These are phyloP conservation scores for Chelonus formosanus DNA, from an alignment of 2,888 invertebrate genomes.

Conservation along the genomic window DNA sequence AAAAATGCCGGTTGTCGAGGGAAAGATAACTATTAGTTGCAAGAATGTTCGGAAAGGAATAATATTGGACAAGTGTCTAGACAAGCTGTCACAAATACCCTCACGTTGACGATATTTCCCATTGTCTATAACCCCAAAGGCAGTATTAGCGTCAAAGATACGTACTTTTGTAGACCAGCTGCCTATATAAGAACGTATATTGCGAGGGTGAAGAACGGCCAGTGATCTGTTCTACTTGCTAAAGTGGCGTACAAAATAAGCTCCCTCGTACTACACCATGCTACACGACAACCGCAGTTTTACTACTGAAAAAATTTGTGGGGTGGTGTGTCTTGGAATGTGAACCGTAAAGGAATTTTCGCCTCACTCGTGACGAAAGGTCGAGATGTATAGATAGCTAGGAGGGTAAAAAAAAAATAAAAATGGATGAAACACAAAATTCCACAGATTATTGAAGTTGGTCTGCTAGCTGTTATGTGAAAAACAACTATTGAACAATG, in stretches of 20 bases:
- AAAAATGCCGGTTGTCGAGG: no score
- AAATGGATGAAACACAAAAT: conserved; percentile 24
- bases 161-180: conserved; percentile 1
- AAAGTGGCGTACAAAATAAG: conserved; percentile 35
- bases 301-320: neutral
- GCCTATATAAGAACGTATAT: conserved; percentile 25
- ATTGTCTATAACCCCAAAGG: conserved; percentile 9
- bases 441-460: conserved; percentile 28
- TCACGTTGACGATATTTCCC: conserved; percentile 24
- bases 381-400: conserved; percentile 18
- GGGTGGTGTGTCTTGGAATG: conserved; percentile 25
- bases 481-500: neutral
- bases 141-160: no score
- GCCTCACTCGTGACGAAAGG: conserved; percentile 8
- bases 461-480: conserved; percentile 8
- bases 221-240: conserved; percentile 34
- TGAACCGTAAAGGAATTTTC: conserved; percentile 30
- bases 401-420: conserved; percentile 3
- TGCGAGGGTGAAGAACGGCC: conserved; percentile 30
- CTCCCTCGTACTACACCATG: conserved; percentile 4
- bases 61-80: conserved; percentile 4
- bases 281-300: conserved; percentile 24
- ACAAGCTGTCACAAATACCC: conserved; percentile 24
- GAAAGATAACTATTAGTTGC: no score
- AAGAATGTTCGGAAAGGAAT: neutral